Base-by-base conservation (phyloP, 2,888 invertebrate species). In the Ellobium chinense region DNA sequence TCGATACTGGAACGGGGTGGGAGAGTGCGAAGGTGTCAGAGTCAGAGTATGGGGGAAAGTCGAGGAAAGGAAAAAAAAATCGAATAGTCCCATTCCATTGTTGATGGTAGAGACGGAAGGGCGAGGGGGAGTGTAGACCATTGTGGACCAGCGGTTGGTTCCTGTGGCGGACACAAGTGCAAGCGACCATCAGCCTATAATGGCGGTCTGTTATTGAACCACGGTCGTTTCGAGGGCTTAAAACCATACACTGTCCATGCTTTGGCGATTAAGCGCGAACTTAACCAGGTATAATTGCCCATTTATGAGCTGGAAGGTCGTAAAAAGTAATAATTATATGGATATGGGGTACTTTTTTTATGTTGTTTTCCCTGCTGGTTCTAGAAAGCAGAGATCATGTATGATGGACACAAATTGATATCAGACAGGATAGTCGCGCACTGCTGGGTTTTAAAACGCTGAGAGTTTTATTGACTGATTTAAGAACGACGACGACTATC, bases 1-100 rank as follows among this genome's bases (percentile, higher is more conserved):
- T 46, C 46, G 46, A 46, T 46, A 46, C 21, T 5, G 29, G 65
- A 65, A 29, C 21, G 65, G 29, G 46, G 46, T 12, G 31, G 21
- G 65, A 65, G 34, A 65, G 65, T 27, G 65, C 18, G 65, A 65
- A 31, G 29, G 65, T 27, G 31, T 27, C 9, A 65, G 65, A 65
- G 65, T 27, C 29, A 65, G 46, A 46, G 46, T n/a, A n/a, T n/a
- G n/a, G n/a, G n/a, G n/a, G n/a, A n/a, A n/a, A n/a, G n/a, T n/a
- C n/a, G n/a, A 46, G 73, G 60, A 36, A 73, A 36, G 34, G 36
- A 58, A 46, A 7, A 46, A 18, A 46, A 46, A 46, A 46, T 46
- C 46, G 46, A 46, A 46, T 18, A 7, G 46, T 18, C 18, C 18
- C 46, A 46, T 46, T 12, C 46, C 46, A 46, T 46, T 46, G 46